Percentiles rank a stretch among this genome's conserved stretches.
phyloP scores from a whole-genome alignment of 2,113 vertebrate genomes.

The Vanacampus margaritifer region DNA sequence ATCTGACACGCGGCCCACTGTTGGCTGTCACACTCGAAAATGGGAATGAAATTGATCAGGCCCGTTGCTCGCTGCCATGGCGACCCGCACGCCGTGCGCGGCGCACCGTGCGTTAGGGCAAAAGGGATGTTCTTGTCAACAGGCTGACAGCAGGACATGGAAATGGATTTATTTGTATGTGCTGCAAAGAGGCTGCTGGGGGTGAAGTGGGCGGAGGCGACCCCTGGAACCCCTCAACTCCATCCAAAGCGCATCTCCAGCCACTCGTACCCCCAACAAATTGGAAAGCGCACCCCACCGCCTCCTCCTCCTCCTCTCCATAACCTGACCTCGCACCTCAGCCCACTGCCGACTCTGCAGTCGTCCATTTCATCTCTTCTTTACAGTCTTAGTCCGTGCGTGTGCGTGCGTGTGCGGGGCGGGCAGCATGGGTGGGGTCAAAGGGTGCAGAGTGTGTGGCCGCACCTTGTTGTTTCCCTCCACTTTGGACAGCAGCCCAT shows the following conservation, averaged over 20 bases:
- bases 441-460: not conserved
- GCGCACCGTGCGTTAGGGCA: not conserved
- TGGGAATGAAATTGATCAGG: conserved; percentile 57
- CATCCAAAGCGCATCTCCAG: conserved; percentile 57
- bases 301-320: conserved; percentile 2
- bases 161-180: conserved; percentile 64
- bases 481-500: conserved; percentile 22
- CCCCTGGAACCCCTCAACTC: conserved; percentile 35
- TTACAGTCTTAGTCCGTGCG: conserved; percentile 9
- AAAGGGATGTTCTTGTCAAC: conserved; percentile 29
- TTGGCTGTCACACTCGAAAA: conserved; percentile 51
- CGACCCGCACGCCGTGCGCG: conserved; percentile 13
- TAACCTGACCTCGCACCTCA: conserved; percentile 36
- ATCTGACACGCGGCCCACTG: conserved; percentile 40
- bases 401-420: not conserved
- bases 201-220: not conserved
- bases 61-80: conserved; percentile 14
- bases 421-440: conserved; percentile 15
- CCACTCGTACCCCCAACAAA: conserved; percentile 27
- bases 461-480: conserved; percentile 14
- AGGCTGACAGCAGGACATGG: conserved; percentile 58
- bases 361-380: conserved; percentile 54
- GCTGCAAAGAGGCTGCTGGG: conserved; percentile 23
- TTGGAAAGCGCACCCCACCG: conserved; percentile 20
- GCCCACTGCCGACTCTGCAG: conserved; percentile 21